phyloP scores from a whole-genome alignment of 2,888 invertebrate species.

The Cephus pygmeus region DNA sequence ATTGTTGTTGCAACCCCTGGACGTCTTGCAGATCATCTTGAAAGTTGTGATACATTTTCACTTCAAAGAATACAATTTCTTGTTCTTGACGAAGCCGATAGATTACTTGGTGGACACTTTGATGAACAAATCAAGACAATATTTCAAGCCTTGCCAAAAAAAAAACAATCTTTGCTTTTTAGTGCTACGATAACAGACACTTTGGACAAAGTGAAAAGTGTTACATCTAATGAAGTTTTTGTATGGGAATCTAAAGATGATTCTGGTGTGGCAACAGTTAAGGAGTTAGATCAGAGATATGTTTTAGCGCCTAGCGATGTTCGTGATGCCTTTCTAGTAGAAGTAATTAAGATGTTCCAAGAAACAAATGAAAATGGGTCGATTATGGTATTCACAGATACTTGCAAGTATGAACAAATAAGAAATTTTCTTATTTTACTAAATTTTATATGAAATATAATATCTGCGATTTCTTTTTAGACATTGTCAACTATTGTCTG shows the following conservation, averaged over 20 bases:
- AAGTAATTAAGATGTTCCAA: slow-evolving; percentile 81
- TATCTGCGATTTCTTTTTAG: slow-evolving; percentile 67
- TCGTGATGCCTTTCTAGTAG: slow-evolving; percentile 91
- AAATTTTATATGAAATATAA: neutral
- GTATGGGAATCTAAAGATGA: slow-evolving; percentile 71
- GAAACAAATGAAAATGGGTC: slow-evolving; percentile 81
- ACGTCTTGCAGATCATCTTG: slow-evolving; percentile 90
- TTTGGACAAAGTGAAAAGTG: slow-evolving; percentile 74
- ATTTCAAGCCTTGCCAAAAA: slow-evolving; percentile 79
- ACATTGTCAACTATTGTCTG: slow-evolving; percentile 89
- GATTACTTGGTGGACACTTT: slow-evolving; percentile 83
- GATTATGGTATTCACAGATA: slow-evolving; percentile 94
- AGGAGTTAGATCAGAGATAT: slow-evolving; percentile 90
- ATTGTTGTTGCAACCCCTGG: slow-evolving; percentile 98
- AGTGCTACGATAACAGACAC: slow-evolving; percentile 96
- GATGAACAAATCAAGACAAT: slow-evolving; percentile 85
- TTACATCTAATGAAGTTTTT: slow-evolving; percentile 71
- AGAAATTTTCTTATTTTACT: slow-evolving; percentile 7
- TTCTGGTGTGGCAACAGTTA: slow-evolving; percentile 83
- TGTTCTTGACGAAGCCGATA: slow-evolving; percentile 97
- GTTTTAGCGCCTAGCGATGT: slow-evolving; percentile 91
- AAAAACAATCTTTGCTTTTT: slow-evolving; percentile 89
- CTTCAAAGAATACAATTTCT: slow-evolving; percentile 84
- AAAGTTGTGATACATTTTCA: slow-evolving; percentile 85
- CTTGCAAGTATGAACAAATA: slow-evolving; percentile 82